These are phyloP conservation scores for Panulirus ornatus DNA, from an alignment of 1,140 invertebrate species.

Conservation along the genomic window DNA sequence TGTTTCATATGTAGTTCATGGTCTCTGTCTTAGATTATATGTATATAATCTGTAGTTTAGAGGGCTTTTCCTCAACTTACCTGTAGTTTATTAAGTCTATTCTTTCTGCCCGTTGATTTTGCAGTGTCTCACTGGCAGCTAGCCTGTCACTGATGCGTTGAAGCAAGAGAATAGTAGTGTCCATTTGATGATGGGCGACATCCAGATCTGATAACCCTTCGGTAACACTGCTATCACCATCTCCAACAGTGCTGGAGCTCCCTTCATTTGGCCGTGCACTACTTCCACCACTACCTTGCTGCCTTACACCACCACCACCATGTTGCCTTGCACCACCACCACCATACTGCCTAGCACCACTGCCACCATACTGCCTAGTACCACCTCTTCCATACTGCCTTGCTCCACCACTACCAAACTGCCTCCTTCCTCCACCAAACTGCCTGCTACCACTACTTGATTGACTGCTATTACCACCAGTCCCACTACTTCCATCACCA, in stretches of 20 bases:
- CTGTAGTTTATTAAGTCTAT: constrained; percentile 80
- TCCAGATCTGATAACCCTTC: constrained; percentile 19
- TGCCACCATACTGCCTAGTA: background rate
- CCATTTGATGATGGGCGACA: constrained; percentile 44
- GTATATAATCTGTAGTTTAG: too few species aligned
- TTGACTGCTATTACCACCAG: background rate
- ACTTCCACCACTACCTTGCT: background rate
- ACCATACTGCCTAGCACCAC: background rate
- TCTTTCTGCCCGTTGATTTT: constrained; percentile 78
- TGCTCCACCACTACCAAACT: too few species aligned
- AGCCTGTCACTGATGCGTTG: constrained; percentile 78
- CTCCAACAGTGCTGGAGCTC: background rate
- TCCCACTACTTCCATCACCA: background rate
- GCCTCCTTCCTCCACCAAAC: background rate
- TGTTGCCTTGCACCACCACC: constrained; percentile 7
- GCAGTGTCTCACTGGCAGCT: constrained; percentile 78
- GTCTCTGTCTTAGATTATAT: constrained; percentile 57
- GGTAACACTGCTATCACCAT: background rate
- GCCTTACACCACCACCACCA: background rate
- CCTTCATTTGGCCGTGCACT: background rate
- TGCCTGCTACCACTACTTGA: background rate
- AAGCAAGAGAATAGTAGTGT: constrained; percentile 73
- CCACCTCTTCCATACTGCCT: constrained; percentile 15
- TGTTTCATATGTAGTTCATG: background rate
- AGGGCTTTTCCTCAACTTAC: constrained; percentile 75